phyloP scores from a whole-genome alignment of 2,113 vertebrate species.

The Cichladusa arquata region DNA sequence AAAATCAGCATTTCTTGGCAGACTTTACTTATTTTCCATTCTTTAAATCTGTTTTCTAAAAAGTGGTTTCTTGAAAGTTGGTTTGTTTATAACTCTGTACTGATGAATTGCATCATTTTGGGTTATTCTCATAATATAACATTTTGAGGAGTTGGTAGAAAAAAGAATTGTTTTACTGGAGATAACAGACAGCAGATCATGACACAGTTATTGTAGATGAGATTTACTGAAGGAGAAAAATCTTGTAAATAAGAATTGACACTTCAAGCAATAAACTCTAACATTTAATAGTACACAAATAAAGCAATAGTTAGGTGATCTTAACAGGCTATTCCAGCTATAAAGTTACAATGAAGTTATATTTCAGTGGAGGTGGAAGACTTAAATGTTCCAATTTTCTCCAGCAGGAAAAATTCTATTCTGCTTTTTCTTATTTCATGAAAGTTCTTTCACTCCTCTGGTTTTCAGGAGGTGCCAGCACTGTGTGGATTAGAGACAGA shows the following conservation, averaged over 20 bases:
- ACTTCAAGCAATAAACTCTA: background rate
- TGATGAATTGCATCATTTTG: constrained; percentile 1
- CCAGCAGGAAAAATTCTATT: background rate
- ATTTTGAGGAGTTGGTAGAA: background rate
- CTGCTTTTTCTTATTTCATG: background rate
- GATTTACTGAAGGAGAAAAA: constrained; percentile 3
- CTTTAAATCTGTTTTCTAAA: background rate
- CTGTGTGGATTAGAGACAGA: background rate
- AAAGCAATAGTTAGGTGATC: background rate
- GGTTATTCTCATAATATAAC: background rate
- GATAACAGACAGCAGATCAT: background rate
- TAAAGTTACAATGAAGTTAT: background rate
- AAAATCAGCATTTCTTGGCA: background rate
- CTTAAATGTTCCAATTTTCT: background rate
- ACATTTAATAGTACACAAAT: background rate
- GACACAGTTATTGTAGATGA: background rate
- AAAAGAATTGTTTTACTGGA: background rate
- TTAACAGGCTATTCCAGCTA: background rate
- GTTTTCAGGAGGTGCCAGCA: background rate
- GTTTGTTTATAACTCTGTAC: background rate
- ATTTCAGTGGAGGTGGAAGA: background rate
- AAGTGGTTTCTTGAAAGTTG: background rate
- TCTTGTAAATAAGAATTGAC: background rate
- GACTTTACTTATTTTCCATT: background rate
- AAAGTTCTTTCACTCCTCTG: background rate